Conservation (phyloP, 1,140 invertebrate species). For the Megalonaias nervosa region DNA sequence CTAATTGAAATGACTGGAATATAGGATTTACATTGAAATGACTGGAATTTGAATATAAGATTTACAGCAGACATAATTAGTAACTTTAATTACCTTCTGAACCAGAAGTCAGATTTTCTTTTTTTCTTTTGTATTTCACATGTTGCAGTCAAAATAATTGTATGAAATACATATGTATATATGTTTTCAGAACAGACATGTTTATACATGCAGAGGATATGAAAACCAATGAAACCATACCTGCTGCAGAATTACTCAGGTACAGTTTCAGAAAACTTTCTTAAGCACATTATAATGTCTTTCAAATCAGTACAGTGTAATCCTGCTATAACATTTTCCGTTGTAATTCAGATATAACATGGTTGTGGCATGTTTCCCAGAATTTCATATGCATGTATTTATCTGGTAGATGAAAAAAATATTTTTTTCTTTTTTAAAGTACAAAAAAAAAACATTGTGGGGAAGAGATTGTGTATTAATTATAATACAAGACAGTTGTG, state of each 20-base stretch:
- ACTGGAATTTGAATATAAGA: not conserved
- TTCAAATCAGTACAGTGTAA: not conserved
- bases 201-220: conserved; percentile 94
- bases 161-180: conserved; percentile 26
- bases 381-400: not conserved
- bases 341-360: no score
- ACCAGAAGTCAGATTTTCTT: not conserved
- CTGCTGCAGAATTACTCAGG: conserved; percentile 72
- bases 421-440: no score
- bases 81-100: not conserved
- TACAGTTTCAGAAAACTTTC: conserved; percentile 38
- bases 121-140: not conserved
- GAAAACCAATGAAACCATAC: conserved; percentile 91
- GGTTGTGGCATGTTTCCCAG: not conserved
- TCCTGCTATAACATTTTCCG: not conserved
- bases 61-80: not conserved
- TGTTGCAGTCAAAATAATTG: not conserved
- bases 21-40: not conserved
- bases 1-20: not conserved
- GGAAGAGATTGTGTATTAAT: no score
- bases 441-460: no score
- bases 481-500: no score
- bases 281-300: not conserved
- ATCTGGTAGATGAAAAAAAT: no score
- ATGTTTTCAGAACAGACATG: conserved; percentile 81